These are phyloP conservation scores for Amblyraja radiata DNA, from an alignment of 2,797 vertebrate species.

Conservation along the genomic window DNA sequence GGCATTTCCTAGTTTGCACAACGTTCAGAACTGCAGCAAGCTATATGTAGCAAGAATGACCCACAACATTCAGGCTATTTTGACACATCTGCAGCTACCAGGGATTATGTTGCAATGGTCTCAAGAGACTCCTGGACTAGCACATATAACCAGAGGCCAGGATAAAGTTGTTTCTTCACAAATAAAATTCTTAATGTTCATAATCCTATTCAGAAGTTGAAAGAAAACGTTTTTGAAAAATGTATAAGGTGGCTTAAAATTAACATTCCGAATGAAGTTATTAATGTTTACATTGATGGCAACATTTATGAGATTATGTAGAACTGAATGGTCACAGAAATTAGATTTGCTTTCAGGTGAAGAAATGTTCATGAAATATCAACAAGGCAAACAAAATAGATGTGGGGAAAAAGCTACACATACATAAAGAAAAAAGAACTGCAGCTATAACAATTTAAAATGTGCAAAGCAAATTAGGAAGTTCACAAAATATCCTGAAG, in stretches of 20 bases:
- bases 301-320: background rate
- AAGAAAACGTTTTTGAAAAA: background rate
- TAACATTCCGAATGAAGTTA: background rate
- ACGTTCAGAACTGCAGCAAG: background rate
- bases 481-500: background rate
- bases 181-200: background rate
- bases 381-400: too few species aligned
- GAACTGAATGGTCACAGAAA: background rate
- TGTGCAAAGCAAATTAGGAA: background rate
- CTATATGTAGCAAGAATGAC: background rate
- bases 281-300: background rate
- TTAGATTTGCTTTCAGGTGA: background rate
- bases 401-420: background rate
- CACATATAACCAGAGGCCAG: background rate
- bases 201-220: background rate
- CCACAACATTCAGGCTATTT: background rate
- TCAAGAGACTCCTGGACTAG: background rate
- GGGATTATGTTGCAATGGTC: constrained; percentile 12
- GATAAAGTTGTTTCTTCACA: background rate
- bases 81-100: background rate
- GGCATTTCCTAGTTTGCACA: background rate
- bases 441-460: background rate
- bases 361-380: background rate
- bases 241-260: background rate
- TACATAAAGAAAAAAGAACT: background rate